These are phyloP conservation scores for Oscheius sp. DNA, from an alignment of 2,888 invertebrate genomes.

Conservation along the genomic window DNA sequence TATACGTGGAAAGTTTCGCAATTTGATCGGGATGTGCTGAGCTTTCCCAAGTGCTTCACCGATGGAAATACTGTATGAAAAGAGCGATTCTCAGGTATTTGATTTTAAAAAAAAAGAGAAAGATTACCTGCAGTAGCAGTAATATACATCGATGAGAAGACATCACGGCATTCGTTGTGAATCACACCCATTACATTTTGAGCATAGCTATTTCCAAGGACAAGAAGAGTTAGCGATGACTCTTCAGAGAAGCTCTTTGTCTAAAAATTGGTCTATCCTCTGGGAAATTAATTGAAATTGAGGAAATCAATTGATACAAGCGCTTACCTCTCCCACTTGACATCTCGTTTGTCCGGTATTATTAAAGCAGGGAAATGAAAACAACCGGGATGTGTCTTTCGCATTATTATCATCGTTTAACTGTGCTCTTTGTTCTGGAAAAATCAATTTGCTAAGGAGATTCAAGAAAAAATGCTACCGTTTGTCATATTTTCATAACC, in stretches of 20 bases:
- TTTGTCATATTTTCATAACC: constrained; percentile 11
- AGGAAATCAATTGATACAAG: too few species aligned
- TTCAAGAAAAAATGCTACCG: not conserved
- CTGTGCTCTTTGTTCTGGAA: not conserved
- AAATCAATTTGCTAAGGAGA: not conserved
- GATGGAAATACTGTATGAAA: too few species aligned
- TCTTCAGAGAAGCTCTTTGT: too few species aligned
- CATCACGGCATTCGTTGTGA: not conserved
- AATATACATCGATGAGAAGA: not conserved
- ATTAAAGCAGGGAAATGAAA: not conserved
- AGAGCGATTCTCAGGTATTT: too few species aligned
- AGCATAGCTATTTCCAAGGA: constrained; percentile 5
- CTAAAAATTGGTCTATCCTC: too few species aligned
- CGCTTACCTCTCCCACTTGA: not conserved
- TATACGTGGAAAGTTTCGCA: too few species aligned
- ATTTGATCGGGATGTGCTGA: too few species aligned
- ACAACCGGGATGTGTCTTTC: not conserved
- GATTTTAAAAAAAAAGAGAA: too few species aligned
- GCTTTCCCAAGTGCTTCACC: too few species aligned
- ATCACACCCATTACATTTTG: not conserved
- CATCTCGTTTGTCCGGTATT: not conserved
- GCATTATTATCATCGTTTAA: not conserved
- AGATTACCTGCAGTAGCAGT: not conserved
- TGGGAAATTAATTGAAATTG: too few species aligned
- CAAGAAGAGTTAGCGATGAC: not conserved